Evolutionary conservation across 1,140 invertebrate species (phyloP), one percentile per base, ranked within the genome.

Genomic region (Drosophila serrata): DNA sequence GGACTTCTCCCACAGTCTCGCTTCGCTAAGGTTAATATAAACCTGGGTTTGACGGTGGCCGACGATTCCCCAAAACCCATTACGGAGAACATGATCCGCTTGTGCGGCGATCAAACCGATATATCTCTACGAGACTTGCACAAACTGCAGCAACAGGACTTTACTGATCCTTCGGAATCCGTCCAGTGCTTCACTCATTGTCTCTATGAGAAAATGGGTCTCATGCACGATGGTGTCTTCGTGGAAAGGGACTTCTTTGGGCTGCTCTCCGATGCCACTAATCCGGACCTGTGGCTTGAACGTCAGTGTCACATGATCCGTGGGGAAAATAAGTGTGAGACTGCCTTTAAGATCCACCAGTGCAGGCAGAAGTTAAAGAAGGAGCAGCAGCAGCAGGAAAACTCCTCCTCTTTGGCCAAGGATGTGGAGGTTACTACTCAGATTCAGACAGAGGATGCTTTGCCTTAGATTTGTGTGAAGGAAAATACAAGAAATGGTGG

Each of bases 131-230:
- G 62, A 35, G 79, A 82, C 4, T 37, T 82, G 62, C 64, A 64
- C 33, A 69, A 68, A 31, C 68, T 82, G 15, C 58, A 74, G 12
- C 37, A 40, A 19, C 35, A 75, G 33, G 81, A 82, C 43, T 69
- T 79, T 1, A 24, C 37, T 4, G 51, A 79, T 35, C 48, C 63
- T 6, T 48, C 62, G 15, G 75, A 75, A 53, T 45, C 69, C 15
- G 63, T 61, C 17, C 79, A 82, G 63, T 82, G 81, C 39, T 82
- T 82, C 37, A 78, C 79, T 0, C 81, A 82, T 35, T 82, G 79
- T 6, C 49, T 82, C 22, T 82, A 79, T 19, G 81, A 82, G 45
- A 79, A 82, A 15, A 79, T 82, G 81, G 81, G 79, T 8, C 60
- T 82, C 33, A 69, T 82, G 75, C 75, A 74, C 31, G 69, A 82